phyloP scores from a whole-genome alignment of 1,140 invertebrate genomes.

The Sminthurides bifidus region DNA sequence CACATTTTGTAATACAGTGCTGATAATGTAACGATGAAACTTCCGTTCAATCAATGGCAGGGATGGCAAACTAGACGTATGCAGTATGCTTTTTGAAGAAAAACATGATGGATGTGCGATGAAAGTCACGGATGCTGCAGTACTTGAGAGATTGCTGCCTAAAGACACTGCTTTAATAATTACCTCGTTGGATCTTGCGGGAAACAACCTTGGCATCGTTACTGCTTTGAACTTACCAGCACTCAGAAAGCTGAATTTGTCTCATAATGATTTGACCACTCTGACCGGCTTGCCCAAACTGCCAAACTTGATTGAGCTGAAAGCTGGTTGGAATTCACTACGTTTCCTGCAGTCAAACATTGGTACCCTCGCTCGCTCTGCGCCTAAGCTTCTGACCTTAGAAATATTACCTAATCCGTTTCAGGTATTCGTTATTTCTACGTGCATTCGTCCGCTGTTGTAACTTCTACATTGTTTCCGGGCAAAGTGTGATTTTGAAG shows the following conservation, averaged over 20 bases:
- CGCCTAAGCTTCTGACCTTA: conserved; percentile 8
- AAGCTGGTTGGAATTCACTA: conserved; percentile 21
- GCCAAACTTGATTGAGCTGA: conserved; percentile 22
- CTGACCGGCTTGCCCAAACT: conserved; percentile 17
- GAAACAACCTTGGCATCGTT: background rate
- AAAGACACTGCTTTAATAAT: background rate
- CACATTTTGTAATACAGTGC: background rate
- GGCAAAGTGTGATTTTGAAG: background rate
- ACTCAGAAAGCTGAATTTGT: conserved; percentile 20
- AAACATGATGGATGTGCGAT: no score
- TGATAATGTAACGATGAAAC: background rate
- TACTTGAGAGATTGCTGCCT: no score
- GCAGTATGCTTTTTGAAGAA: no score
- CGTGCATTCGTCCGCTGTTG: no score
- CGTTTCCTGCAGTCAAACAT: conserved; percentile 20
- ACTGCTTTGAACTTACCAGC: conserved; percentile 13
- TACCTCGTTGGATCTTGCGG: background rate
- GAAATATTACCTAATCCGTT: conserved; percentile 29
- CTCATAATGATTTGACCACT: conserved; percentile 27
- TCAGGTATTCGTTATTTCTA: conserved; percentile 8
- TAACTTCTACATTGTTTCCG: no score
- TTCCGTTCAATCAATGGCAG: no score
- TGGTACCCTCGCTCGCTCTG: conserved; percentile 4
- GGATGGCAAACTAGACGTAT: no score
- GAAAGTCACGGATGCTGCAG: no score